phyloP scores from a whole-genome alignment of 2,888 invertebrate genomes.

The Stictocephala bisonia region DNA sequence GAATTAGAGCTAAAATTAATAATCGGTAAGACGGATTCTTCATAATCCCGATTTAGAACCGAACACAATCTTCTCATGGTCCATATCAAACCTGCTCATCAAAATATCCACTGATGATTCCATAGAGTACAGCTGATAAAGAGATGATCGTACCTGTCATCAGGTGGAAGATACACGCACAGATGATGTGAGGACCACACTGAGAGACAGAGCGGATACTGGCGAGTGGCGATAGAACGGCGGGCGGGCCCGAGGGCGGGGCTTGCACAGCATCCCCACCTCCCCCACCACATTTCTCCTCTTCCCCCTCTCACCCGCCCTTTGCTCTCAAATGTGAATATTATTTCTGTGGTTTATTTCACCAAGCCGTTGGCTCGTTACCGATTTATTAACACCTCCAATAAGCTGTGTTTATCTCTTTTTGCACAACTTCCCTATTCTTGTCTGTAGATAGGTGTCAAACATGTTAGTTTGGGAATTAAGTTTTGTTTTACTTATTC shows the following conservation, averaged over 20 bases:
- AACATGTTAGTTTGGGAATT: too few relatives aligned
- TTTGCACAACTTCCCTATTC: too few relatives aligned
- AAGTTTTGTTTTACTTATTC: too few relatives aligned
- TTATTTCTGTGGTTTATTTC: slow-evolving; percentile 28
- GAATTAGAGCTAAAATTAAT: too few relatives aligned
- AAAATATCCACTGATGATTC: neutral
- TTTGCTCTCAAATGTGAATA: neutral
- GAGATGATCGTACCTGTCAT: slow-evolving; percentile 24
- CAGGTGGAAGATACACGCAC: slow-evolving; percentile 11
- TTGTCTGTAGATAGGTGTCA: too few relatives aligned
- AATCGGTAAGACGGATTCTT: too few relatives aligned
- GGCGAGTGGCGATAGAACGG: too few relatives aligned
- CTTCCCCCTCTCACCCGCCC: neutral
- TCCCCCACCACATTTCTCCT: neutral
- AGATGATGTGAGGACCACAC: neutral
- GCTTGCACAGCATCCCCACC: neutral
- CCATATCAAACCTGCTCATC: too few relatives aligned
- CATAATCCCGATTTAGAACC: too few relatives aligned
- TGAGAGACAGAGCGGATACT: too few relatives aligned
- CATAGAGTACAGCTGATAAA: neutral
- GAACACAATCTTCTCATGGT: too few relatives aligned
- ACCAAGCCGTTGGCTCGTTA: slow-evolving; percentile 20
- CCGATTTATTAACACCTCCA: slow-evolving; percentile 32
- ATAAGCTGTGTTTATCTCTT: slow-evolving; percentile 19
- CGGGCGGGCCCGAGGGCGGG: slow-evolving; percentile 2